Percentiles rank a stretch among this genome's conserved stretches.
Conservation (phyloP, 2,888 invertebrate genomes). For the Onthophagus sagittarius region DNA sequence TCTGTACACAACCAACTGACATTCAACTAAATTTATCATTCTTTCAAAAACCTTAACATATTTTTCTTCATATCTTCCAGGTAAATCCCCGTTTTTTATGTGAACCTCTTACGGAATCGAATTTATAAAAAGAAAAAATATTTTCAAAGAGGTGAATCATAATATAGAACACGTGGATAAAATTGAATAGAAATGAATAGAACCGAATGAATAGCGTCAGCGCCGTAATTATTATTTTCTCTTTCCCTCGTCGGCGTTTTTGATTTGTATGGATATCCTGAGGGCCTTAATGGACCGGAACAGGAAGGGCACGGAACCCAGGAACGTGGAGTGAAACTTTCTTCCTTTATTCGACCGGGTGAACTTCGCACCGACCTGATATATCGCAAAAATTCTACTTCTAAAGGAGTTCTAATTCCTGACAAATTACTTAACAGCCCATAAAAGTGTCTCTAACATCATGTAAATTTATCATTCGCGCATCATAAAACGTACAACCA, state of each 20-base stretch:
- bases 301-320: slow-evolving; percentile 27
- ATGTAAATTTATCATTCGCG: slow-evolving; percentile 12
- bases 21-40: neutral
- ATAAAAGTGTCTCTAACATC: slow-evolving; percentile 28
- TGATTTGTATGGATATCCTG: slow-evolving; percentile 33
- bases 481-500: neutral
- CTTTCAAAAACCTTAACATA: neutral
- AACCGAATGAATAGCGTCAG: neutral
- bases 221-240: slow-evolving; percentile 23
- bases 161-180: neutral
- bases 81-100: neutral
- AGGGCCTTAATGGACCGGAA: slow-evolving; percentile 36
- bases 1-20: neutral
- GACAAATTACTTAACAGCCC: slow-evolving; percentile 33
- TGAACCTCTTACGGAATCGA: neutral
- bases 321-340: slow-evolving; percentile 15
- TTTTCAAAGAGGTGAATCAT: neutral
- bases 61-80: neutral
- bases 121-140: neutral
- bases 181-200: neutral
- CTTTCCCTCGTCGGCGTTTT: slow-evolving; percentile 21
- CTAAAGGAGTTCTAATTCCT: slow-evolving; percentile 31
- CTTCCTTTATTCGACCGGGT: slow-evolving; percentile 21
- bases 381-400: slow-evolving; percentile 22
- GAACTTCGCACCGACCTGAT: slow-evolving; percentile 19